These are phyloP conservation scores for Premnoplex brunnescens DNA, from an alignment of 2,797 vertebrate genomes.

Conservation along the genomic window DNA sequence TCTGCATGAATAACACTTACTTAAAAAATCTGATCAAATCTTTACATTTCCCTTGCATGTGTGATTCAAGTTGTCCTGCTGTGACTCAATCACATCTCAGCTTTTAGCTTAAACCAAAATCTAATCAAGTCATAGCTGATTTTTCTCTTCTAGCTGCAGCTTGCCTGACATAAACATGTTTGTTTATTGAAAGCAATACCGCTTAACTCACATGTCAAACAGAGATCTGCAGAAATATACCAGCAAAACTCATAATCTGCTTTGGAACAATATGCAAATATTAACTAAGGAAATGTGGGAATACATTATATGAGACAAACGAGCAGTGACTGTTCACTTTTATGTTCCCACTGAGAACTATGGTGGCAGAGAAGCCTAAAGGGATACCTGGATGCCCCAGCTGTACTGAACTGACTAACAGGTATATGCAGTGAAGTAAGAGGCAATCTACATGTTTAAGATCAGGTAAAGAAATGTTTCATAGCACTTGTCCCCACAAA, in stretches of 20 bases:
- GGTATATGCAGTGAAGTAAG: not conserved
- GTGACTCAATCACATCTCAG: not conserved
- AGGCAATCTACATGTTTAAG: not conserved
- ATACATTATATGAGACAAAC: not conserved
- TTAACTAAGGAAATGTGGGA: not conserved
- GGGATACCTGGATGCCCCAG: not conserved
- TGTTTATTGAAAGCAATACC: not conserved
- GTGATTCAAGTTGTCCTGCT: not conserved
- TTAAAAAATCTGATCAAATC: not conserved
- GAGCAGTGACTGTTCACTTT: not conserved
- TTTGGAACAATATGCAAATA: not conserved
- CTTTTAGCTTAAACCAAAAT: slow-evolving; percentile 9
- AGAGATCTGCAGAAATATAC: not conserved
- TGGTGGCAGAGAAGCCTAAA: not conserved
- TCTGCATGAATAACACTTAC: not conserved
- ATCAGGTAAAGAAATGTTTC: not conserved
- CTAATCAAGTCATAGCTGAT: not conserved
- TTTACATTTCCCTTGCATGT: not conserved
- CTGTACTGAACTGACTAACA: not conserved
- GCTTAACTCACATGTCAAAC: not conserved
- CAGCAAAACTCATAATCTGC: not conserved
- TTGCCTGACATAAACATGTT: not conserved
- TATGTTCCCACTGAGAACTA: not conserved
- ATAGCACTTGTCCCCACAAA: not conserved
- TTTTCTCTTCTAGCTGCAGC: not conserved